Evolutionary conservation across 1,140 invertebrate species (phyloP).

Genomic region (Drepana arcuata): DNA sequence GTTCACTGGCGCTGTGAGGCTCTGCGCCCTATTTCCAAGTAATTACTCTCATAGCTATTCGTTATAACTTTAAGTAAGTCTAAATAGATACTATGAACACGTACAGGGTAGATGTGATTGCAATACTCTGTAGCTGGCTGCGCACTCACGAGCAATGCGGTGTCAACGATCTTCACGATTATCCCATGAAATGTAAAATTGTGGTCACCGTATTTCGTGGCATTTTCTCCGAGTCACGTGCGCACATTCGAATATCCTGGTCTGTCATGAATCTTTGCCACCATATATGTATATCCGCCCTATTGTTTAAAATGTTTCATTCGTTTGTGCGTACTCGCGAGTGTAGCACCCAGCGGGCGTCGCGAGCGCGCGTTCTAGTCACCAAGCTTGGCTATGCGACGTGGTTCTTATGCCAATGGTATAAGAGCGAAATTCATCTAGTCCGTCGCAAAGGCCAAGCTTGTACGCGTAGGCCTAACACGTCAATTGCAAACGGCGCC

Average conservation of each 20-base stretch:
- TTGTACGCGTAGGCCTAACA: conserved; percentile 58
- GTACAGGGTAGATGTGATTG: conserved; percentile 67
- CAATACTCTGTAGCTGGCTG: conserved; percentile 60
- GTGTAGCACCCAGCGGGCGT: conserved; percentile 35
- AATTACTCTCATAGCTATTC: conserved; percentile 56
- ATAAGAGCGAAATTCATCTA: not conserved
- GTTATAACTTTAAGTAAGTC: conserved; percentile 57
- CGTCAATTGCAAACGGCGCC: conserved; percentile 65
- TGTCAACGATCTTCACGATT: too few species aligned
- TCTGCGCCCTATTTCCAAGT: conserved; percentile 22
- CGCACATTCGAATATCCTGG: too few species aligned
- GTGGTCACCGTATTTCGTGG: too few species aligned
- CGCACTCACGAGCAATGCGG: too few species aligned
- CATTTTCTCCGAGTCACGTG: too few species aligned
- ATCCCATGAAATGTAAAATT: too few species aligned
- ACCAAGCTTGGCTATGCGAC: not conserved
- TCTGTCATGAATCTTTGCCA: too few species aligned
- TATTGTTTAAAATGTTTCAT: too few species aligned
- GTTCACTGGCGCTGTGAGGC: conserved; percentile 26
- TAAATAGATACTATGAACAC: conserved; percentile 59
- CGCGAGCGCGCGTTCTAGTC: conserved; percentile 37
- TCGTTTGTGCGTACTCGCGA: conserved; percentile 3
- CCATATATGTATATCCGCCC: too few species aligned
- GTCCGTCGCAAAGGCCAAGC: conserved; percentile 22
- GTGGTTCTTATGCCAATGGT: not conserved